These are phyloP conservation scores for Anoncus sp. DNA, from an alignment of 2,888 invertebrate species.

Conservation along the genomic window DNA sequence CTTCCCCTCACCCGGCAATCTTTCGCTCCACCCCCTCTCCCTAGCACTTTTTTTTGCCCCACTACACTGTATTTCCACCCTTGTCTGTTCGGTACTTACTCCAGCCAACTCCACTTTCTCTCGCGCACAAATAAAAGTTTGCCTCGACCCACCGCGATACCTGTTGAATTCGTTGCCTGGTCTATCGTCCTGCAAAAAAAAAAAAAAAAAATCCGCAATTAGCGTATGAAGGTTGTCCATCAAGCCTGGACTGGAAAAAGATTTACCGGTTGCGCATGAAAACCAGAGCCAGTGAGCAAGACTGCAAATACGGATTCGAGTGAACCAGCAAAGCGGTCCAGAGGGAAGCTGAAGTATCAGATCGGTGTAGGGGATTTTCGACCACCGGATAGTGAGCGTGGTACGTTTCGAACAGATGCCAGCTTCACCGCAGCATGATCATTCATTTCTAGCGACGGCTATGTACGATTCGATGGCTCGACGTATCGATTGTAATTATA, in stretches of 20 bases:
- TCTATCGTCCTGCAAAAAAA: conserved; percentile 67
- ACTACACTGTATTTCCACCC: conserved; percentile 45
- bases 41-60: conserved; percentile 35
- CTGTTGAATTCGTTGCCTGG: conserved; percentile 81
- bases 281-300: conserved; percentile 24
- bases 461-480: conserved; percentile 63
- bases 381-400: conserved; percentile 45
- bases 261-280: conserved; percentile 71
- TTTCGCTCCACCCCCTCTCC: conserved; percentile 64
- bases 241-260: conserved; percentile 72
- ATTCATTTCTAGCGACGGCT: conserved; percentile 67
- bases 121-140: conserved; percentile 82
- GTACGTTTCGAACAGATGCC: conserved; percentile 63
- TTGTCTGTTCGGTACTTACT: conserved; percentile 47
- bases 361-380: conserved; percentile 54
- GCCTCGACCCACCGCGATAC: conserved; percentile 80
- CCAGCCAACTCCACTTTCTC: conserved; percentile 65
- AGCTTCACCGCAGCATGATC: conserved; percentile 67
- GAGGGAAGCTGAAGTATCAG: conserved; percentile 43
- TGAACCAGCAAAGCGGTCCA: conserved; percentile 18
- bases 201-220: conserved; percentile 76
- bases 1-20: conserved; percentile 41
- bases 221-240: conserved; percentile 81
- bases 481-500: conserved; percentile 65
- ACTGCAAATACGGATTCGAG: conserved; percentile 31